Percentiles rank a stretch among this genome's conserved stretches.
Evolutionary conservation across 2,888 invertebrate genomes (phyloP).

Genomic region (Erannis defoliaria): DNA sequence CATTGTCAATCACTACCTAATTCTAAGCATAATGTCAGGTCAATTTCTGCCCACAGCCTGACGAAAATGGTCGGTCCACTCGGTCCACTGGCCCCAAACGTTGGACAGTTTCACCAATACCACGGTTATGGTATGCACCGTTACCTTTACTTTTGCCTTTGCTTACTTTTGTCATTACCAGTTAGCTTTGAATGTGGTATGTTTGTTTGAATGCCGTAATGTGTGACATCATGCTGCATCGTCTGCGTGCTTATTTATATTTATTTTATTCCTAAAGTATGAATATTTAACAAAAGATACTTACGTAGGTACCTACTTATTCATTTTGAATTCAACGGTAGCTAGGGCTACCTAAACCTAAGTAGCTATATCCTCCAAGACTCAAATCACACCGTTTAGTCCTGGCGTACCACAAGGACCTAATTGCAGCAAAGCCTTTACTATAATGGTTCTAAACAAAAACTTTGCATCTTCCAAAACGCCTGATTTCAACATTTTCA

Average conservation of each 20-base stretch:
- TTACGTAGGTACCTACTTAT: too few relatives aligned
- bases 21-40: conserved; percentile 20
- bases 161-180: conserved; percentile 56
- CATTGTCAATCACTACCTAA: conserved; percentile 18
- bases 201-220: conserved; percentile 30
- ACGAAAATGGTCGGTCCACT: conserved; percentile 56
- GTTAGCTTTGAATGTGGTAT: conserved; percentile 43
- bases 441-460: too few relatives aligned
- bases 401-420: too few relatives aligned
- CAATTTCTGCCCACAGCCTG: conserved; percentile 25
- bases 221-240: conserved; percentile 29
- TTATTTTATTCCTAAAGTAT: neutral
- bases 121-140: conserved; percentile 55
- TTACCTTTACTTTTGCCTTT: conserved; percentile 50
- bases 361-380: too few relatives aligned
- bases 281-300: too few relatives aligned
- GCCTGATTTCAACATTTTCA: too few relatives aligned
- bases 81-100: conserved; percentile 58
- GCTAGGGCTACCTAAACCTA: too few relatives aligned
- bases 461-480: too few relatives aligned
- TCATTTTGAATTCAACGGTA: too few relatives aligned
- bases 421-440: too few relatives aligned
- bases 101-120: conserved; percentile 59
- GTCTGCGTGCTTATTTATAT: conserved; percentile 2
- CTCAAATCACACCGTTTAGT: too few relatives aligned